Evolutionary conservation across 1,140 invertebrate genomes (phyloP).

Genomic region (Spodoptera frugiperda): DNA sequence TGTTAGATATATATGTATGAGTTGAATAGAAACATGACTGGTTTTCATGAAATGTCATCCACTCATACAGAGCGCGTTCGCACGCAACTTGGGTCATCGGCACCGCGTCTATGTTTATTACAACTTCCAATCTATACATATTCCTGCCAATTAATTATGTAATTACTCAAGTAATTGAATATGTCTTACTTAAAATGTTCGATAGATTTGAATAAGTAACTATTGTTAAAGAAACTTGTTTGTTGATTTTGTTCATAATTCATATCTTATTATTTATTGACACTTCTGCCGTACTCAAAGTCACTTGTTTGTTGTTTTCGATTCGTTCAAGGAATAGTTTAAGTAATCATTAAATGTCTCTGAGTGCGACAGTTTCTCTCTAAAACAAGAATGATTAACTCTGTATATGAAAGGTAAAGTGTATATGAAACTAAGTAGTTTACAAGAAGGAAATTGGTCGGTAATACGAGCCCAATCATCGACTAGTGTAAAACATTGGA

Average conservation of each 20-base stretch:
- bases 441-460: neutral
- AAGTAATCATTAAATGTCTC: neutral
- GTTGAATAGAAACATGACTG: conserved; percentile 65
- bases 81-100: conserved; percentile 64
- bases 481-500: conserved; percentile 37
- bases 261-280: neutral
- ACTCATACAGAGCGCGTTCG: conserved; percentile 56
- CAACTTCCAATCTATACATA: conserved; percentile 29
- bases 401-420: neutral
- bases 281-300: too few species aligned
- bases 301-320: too few species aligned
- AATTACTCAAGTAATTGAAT: conserved; percentile 22
- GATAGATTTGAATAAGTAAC: neutral
- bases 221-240: neutral
- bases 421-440: conserved; percentile 2
- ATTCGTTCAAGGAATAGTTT: too few species aligned
- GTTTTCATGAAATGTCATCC: conserved; percentile 74
- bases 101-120: conserved; percentile 35
- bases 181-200: neutral
- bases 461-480: conserved; percentile 34
- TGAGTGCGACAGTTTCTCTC: neutral
- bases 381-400: neutral
- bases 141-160: conserved; percentile 11
- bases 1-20: conserved; percentile 44
- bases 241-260: neutral